These are phyloP conservation scores for Haemorhous mexicanus DNA, from an alignment of 2,113 vertebrate species.

Conservation along the genomic window DNA sequence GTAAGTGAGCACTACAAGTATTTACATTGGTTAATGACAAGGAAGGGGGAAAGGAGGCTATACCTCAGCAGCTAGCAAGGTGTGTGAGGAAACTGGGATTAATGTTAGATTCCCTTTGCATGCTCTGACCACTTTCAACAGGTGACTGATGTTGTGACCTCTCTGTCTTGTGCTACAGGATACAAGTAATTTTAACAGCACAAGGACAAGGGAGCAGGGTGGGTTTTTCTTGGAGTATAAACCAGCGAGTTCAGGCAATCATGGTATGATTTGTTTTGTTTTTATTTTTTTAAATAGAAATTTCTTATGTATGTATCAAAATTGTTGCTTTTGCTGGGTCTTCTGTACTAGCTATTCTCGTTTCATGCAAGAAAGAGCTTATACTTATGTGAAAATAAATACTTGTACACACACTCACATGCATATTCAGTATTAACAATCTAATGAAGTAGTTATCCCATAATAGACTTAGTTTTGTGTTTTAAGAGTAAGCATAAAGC, in stretches of 20 bases:
- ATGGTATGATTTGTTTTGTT: not conserved
- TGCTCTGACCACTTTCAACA: not conserved
- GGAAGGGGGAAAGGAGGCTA: not conserved
- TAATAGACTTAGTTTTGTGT: not conserved
- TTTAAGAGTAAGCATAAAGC: not conserved
- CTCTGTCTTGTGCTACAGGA: not conserved
- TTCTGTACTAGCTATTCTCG: not conserved
- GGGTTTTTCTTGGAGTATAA: not conserved
- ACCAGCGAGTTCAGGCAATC: not conserved
- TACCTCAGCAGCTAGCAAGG: not conserved
- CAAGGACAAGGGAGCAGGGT: not conserved
- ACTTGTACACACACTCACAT: not conserved
- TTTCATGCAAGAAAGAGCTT: not conserved
- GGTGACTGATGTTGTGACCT: not conserved
- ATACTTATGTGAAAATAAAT: not conserved
- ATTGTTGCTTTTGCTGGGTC: not conserved
- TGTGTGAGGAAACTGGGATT: not conserved
- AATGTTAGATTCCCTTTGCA: not conserved
- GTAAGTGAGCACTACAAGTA: not conserved
- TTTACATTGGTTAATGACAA: not conserved
- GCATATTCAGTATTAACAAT: not conserved
- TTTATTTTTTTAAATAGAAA: not conserved
- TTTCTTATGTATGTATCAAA: not conserved
- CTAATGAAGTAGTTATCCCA: not conserved
- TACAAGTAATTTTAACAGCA: not conserved